phyloP scores from a whole-genome alignment of 1,140 invertebrate species.

The Lanistes nyassanus region DNA sequence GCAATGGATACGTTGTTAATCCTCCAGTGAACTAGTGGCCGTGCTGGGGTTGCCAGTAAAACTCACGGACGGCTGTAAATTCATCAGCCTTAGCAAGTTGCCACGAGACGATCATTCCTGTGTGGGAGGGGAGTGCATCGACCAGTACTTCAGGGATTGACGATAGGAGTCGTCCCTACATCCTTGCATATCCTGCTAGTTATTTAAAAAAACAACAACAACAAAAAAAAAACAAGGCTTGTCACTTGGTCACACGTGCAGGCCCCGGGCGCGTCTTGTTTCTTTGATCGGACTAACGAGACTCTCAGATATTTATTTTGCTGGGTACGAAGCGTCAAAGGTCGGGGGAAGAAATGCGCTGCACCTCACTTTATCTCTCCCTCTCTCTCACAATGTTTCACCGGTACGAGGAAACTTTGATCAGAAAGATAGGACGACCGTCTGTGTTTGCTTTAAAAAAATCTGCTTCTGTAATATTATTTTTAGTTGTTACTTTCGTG shows the following conservation, averaged over 20 bases:
- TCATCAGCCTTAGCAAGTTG: too few species aligned
- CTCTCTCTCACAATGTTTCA: background rate
- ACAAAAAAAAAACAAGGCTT: background rate
- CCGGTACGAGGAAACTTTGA: background rate
- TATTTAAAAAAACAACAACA: slow-evolving; percentile 1
- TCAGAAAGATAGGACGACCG: too few species aligned
- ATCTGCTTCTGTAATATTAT: background rate
- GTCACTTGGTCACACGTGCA: background rate
- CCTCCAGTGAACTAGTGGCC: background rate
- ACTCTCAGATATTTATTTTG: too few species aligned
- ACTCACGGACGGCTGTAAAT: background rate
- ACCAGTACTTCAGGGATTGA: too few species aligned
- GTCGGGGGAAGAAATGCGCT: too few species aligned
- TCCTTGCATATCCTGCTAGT: background rate
- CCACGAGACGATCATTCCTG: too few species aligned
- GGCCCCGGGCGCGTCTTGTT: background rate
- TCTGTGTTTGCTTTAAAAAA: too few species aligned
- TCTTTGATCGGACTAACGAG: background rate
- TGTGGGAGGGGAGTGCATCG: too few species aligned
- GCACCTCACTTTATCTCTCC: background rate
- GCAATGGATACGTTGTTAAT: background rate
- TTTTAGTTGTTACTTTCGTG: background rate
- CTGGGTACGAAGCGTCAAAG: too few species aligned
- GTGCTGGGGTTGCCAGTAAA: background rate
- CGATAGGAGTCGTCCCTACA: too few species aligned